Conservation (phyloP, 2,113 vertebrate species). For the Platysternon megacephalum region DNA sequence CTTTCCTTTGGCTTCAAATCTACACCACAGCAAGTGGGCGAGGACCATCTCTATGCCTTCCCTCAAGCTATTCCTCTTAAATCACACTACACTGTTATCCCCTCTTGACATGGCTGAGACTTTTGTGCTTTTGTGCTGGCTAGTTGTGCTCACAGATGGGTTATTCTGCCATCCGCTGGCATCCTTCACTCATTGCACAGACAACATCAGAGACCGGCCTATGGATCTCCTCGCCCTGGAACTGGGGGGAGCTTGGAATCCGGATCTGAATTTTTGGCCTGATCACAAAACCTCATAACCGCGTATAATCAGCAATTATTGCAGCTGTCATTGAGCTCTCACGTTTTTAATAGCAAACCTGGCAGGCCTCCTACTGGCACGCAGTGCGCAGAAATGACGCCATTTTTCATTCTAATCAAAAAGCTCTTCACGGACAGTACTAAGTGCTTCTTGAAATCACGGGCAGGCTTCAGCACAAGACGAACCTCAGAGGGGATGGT, state of each 20-base stretch:
- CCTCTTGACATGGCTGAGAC: no score
- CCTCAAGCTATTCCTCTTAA: no score
- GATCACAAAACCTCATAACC: neutral
- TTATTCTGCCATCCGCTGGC: neutral
- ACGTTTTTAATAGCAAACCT: neutral
- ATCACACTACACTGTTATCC: no score
- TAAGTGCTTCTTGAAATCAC: neutral
- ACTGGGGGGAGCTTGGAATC: neutral
- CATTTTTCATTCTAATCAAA: neutral
- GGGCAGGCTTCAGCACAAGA: neutral
- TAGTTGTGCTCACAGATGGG: neutral
- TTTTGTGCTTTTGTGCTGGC: no score
- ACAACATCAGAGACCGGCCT: neutral
- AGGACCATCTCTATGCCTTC: neutral
- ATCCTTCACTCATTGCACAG: neutral
- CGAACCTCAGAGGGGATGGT: neutral
- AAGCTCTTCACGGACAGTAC: neutral
- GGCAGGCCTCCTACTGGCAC: neutral
- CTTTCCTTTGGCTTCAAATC: neutral
- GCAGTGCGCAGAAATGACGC: neutral
- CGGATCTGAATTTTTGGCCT: neutral
- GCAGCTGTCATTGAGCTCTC: neutral
- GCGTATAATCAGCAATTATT: neutral
- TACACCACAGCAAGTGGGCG: neutral
- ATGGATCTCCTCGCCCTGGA: neutral